A percentile compares a stretch with the other conserved stretches of the same genome.
These are phyloP conservation scores for Kryptolebias ocellatus DNA, from an alignment of 2,797 vertebrate genomes.

Conservation along the genomic window DNA sequence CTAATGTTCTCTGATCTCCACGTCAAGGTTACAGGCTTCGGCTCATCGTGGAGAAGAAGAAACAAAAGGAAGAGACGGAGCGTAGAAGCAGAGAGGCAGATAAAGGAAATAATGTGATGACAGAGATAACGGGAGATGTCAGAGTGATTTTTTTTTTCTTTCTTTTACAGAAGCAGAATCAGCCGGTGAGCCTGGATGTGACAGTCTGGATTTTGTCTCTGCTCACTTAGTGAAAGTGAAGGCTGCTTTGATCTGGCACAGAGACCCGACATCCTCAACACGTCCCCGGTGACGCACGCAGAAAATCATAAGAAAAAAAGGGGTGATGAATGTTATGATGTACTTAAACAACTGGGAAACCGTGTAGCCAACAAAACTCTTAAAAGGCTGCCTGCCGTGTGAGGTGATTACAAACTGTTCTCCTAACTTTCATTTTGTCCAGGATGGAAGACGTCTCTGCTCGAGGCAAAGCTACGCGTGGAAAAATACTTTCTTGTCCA, in stretches of 20 bases:
- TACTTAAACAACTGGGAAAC: constrained; percentile 20
- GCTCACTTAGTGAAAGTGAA: constrained; percentile 53
- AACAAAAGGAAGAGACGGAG: constrained; percentile 9
- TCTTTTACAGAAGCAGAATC: constrained; percentile 39
- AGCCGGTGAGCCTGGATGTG: constrained; percentile 53
- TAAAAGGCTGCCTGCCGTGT: constrained; percentile 55
- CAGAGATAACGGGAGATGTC: constrained; percentile 51
- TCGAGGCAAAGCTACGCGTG: constrained; percentile 7
- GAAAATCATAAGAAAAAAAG: background rate
- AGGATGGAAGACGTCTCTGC: constrained; percentile 19
- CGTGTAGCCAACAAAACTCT: constrained; percentile 41
- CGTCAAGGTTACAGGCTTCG: constrained; percentile 25
- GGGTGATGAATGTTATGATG: constrained; percentile 10
- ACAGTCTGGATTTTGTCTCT: constrained; percentile 53
- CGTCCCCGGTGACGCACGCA: constrained; percentile 29
- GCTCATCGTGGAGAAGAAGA: constrained; percentile 7
- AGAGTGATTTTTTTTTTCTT: constrained; percentile 1
- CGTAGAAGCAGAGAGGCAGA: background rate
- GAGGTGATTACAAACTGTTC: constrained; percentile 59
- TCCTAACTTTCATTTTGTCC: constrained; percentile 40
- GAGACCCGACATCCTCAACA: constrained; percentile 56
- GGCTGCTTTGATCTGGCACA: constrained; percentile 66
- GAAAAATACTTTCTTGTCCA: constrained; percentile 9
- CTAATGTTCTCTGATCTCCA: constrained; percentile 26
- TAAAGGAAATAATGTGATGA: constrained; percentile 36